A percentile compares a stretch with the other conserved stretches of the same genome.
Evolutionary conservation across 2,797 vertebrate genomes (phyloP).

Genomic region (Liasis olivaceus): DNA sequence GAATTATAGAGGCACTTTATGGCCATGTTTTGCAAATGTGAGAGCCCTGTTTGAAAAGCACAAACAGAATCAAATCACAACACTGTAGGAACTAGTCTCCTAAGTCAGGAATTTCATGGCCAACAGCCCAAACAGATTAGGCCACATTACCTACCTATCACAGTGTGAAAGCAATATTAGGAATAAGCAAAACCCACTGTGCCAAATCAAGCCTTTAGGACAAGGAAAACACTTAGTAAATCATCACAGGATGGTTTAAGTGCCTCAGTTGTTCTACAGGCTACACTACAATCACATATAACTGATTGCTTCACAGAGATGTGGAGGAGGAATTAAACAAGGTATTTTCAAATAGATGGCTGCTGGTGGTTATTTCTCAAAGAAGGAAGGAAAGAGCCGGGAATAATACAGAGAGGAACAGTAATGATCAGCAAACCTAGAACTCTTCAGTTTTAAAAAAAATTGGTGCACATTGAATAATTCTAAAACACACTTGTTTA

Average conservation of each 20-base stretch:
- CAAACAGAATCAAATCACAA: not conserved
- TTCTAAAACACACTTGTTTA: not conserved
- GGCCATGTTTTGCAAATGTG: not conserved
- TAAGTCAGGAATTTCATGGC: not conserved
- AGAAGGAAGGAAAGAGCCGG: not conserved
- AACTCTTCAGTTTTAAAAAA: not conserved
- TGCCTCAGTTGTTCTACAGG: not conserved
- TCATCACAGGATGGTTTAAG: not conserved
- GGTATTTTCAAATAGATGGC: not conserved
- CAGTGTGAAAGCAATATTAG: not conserved
- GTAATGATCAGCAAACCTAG: not conserved
- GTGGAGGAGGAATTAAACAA: not conserved
- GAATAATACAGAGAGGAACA: not conserved
- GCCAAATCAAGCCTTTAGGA: not conserved
- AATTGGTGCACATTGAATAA: not conserved
- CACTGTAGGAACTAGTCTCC: not conserved
- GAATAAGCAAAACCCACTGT: not conserved
- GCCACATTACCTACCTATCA: not conserved
- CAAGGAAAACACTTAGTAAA: not conserved
- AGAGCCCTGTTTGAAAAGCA: not conserved
- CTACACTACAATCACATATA: not conserved
- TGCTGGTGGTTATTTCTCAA: not conserved
- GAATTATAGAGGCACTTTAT: not conserved
- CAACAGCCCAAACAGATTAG: not conserved
- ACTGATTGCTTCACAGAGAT: not conserved